Conservation (phyloP, 2,113 vertebrate species). For the Taxidea taxus region DNA sequence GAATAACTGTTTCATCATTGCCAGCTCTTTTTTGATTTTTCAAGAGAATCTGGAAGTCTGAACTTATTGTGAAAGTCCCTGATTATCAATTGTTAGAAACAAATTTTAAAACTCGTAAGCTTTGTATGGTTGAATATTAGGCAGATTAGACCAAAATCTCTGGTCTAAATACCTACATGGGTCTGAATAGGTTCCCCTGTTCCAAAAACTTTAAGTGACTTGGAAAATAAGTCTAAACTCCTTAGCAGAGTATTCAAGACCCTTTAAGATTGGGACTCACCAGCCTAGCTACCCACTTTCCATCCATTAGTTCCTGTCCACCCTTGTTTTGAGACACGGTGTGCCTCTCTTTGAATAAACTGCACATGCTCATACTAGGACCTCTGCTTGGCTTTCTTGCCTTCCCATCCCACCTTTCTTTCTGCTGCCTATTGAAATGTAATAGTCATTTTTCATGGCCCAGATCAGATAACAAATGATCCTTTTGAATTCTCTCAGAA, state of each 20-base stretch:
- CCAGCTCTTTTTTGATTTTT: neutral
- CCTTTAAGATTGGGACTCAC: neutral
- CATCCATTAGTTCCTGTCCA: neutral
- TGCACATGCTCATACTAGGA: fast-evolving
- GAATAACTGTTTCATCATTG: neutral
- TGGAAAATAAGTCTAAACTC: neutral
- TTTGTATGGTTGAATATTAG: neutral
- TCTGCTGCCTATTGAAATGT: neutral
- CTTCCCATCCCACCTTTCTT: neutral
- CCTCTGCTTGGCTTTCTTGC: neutral
- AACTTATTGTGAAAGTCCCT: neutral
- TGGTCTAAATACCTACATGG: neutral
- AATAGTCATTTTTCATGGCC: neutral
- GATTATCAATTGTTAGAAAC: neutral
- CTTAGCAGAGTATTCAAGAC: neutral
- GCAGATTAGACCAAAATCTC: neutral
- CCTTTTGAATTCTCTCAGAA: neutral
- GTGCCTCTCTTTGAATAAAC: neutral
- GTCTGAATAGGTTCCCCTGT: neutral
- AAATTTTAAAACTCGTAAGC: neutral
- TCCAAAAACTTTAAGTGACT: neutral
- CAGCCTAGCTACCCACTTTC: neutral
- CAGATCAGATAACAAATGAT: neutral
- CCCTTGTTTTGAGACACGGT: neutral
- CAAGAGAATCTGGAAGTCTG: neutral